These are phyloP conservation scores for Microctenopoma steveboyesi DNA, from an alignment of 2,797 vertebrate species.

Conservation along the genomic window DNA sequence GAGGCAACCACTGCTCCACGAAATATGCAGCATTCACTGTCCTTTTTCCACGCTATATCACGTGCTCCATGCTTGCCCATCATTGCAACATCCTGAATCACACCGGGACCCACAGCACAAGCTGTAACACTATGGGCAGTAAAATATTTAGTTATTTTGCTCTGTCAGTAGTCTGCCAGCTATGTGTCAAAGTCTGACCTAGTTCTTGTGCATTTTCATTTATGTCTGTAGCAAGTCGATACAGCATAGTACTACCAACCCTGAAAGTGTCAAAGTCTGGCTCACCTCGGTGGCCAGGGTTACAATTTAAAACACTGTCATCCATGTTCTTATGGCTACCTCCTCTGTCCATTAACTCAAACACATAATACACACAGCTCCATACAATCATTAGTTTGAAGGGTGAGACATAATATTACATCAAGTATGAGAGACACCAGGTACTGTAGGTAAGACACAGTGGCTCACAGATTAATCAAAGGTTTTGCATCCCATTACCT, in stretches of 20 bases:
- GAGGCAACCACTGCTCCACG: neutral
- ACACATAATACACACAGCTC: neutral
- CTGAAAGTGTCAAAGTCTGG: too few relatives aligned
- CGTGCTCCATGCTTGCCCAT: slow-evolving; percentile 19
- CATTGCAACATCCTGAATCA: slow-evolving; percentile 41
- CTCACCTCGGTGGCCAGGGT: too few relatives aligned
- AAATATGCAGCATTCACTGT: slow-evolving; percentile 12
- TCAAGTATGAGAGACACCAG: neutral
- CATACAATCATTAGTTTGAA: neutral
- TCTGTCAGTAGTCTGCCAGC: slow-evolving; percentile 36
- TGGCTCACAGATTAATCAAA: slow-evolving; percentile 18
- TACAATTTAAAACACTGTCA: neutral
- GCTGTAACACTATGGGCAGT: slow-evolving; percentile 13
- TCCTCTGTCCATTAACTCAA: neutral
- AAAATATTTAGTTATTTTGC: neutral
- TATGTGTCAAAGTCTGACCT: slow-evolving; percentile 29
- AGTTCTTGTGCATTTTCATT: slow-evolving; percentile 35
- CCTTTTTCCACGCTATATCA: neutral
- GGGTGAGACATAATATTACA: slow-evolving; percentile 4
- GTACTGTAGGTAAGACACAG: neutral
- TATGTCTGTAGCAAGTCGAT: neutral
- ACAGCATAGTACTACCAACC: too few relatives aligned
- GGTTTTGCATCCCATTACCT: too few relatives aligned
- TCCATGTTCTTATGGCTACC: neutral
- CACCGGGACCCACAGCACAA: slow-evolving; percentile 26